Conservation (phyloP, 2,113 vertebrate genomes). For the Hydrochoerus hydrochaeris region DNA sequence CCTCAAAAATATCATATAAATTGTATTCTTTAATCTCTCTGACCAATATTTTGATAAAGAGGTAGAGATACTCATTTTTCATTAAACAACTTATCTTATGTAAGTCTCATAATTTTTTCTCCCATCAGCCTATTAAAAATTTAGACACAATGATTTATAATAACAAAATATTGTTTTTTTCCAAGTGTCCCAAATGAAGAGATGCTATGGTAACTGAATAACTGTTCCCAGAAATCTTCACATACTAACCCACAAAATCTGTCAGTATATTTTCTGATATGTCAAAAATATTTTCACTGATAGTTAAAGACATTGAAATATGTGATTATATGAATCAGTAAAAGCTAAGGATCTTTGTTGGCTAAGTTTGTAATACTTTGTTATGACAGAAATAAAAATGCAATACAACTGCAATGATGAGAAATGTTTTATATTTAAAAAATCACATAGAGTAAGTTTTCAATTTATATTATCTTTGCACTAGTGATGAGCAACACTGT, state of each 20-base stretch:
- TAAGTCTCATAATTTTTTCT: neutral
- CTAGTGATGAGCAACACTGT: too few species aligned
- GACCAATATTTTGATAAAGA: neutral
- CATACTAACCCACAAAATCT: neutral
- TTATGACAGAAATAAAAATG: neutral
- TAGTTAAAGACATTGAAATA: neutral
- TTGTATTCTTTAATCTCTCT: neutral
- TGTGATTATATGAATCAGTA: neutral
- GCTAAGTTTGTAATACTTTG: neutral
- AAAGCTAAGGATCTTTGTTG: neutral
- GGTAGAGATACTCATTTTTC: neutral
- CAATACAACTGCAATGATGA: neutral
- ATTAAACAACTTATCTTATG: neutral
- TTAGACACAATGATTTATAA: neutral
- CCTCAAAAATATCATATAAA: neutral
- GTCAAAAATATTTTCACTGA: neutral
- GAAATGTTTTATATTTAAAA: neutral
- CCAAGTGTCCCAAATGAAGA: neutral
- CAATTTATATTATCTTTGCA: neutral
- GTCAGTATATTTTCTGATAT: neutral
- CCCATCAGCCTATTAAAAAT: neutral
- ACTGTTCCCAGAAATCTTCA: neutral
- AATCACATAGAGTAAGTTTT: neutral
- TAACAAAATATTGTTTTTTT: neutral
- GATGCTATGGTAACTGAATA: neutral